These are phyloP conservation scores for Gavia stellata DNA, from an alignment of 2,113 vertebrate genomes.

Conservation along the genomic window DNA sequence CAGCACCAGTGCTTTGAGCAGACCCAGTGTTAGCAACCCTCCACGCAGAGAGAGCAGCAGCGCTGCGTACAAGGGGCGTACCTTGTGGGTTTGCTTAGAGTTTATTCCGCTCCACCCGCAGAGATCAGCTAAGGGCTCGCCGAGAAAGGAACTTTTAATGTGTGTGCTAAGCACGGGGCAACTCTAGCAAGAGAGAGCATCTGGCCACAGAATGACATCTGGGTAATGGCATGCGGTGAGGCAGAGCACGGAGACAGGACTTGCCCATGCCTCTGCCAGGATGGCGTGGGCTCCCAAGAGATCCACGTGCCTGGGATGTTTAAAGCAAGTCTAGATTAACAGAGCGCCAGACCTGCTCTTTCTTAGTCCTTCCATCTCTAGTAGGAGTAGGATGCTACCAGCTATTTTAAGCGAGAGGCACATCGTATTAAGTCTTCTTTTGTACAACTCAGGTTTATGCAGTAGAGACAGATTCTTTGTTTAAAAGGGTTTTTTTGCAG, in stretches of 20 bases:
- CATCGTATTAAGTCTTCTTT: too few species aligned
- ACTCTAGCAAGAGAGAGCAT: background rate
- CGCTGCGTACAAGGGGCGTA: fast-evolving
- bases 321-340: background rate
- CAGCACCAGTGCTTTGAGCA: background rate
- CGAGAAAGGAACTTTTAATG: background rate
- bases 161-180: background rate
- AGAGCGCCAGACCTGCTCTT: background rate
- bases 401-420: background rate
- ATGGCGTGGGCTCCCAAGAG: background rate
- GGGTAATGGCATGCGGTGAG: fast-evolving
- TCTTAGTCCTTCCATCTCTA: background rate
- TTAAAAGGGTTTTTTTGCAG: background rate
- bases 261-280: background rate
- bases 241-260: background rate
- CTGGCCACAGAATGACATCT: background rate
- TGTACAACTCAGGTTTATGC: fast-evolving
- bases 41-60: fast-evolving
- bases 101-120: background rate
- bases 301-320: too few species aligned
- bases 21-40: fast-evolving
- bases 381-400: background rate
- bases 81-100: too few species aligned
- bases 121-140: background rate
- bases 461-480: background rate